Percentiles rank a stretch among this genome's conserved stretches.
Evolutionary conservation across 2,113 vertebrate genomes (phyloP).

Genomic region (Spea multiplicata): DNA sequence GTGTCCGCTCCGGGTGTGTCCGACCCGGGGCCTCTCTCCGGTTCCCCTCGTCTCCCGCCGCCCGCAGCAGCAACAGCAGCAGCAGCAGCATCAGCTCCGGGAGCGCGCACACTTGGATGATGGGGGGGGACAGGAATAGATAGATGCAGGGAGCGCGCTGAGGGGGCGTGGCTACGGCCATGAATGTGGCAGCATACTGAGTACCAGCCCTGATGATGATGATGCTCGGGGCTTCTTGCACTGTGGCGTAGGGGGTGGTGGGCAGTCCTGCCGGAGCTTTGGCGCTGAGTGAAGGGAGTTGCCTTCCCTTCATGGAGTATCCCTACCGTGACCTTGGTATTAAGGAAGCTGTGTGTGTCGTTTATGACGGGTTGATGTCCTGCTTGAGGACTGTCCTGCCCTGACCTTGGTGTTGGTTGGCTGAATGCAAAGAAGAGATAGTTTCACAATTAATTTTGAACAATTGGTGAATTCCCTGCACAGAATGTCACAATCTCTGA

Average conservation of each 20-base stretch:
- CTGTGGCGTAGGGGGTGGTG: conserved; percentile 43
- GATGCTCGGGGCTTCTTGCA: conserved; percentile 22
- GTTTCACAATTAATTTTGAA: too few species aligned
- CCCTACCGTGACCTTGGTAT: neutral
- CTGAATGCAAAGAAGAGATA: too few species aligned
- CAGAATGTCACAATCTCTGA: too few species aligned
- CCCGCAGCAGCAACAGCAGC: conserved; percentile 32
- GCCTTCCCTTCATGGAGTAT: neutral
- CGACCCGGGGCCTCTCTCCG: conserved; percentile 17
- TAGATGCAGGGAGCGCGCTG: conserved; percentile 39
- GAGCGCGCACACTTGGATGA: conserved; percentile 39
- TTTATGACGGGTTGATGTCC: neutral
- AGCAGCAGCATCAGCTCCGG: conserved; percentile 3
- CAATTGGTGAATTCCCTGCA: too few species aligned
- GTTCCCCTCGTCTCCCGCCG: conserved; percentile 27
- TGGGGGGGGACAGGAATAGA: conserved; percentile 45
- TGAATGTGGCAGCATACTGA: conserved; percentile 30
- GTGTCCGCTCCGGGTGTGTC: conserved; percentile 29
- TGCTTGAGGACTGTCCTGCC: neutral
- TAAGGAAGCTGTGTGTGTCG: too few species aligned
- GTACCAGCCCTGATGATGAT: conserved; percentile 29
- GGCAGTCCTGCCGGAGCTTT: neutral
- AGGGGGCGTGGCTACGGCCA: conserved; percentile 40
- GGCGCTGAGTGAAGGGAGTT: neutral
- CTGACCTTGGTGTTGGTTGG: neutral